Evolutionary conservation across 2,797 vertebrate species (phyloP).

Genomic region (Mycteria americana): DNA sequence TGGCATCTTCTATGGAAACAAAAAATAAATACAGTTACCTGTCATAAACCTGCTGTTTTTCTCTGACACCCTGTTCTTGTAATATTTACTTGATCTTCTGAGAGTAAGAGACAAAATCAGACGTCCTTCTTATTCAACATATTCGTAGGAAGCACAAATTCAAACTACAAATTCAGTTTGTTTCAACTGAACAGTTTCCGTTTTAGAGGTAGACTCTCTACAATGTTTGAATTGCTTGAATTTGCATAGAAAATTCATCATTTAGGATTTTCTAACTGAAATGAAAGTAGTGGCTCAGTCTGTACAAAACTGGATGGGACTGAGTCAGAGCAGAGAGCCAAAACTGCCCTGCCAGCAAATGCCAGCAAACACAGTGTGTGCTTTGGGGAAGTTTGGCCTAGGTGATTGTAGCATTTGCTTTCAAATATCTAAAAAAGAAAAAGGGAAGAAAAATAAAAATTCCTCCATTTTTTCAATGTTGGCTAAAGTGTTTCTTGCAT

Average conservation of each 20-base stretch:
- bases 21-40: not conserved
- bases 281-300: not conserved
- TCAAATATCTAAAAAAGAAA: not conserved
- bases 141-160: not conserved
- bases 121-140: not conserved
- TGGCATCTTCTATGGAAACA: not conserved
- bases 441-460: not conserved
- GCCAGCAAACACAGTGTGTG: not conserved
- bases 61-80: not conserved
- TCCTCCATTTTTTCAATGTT: not conserved
- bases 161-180: not conserved
- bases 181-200: not conserved
- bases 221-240: not conserved
- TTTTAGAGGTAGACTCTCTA: not conserved
- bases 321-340: not conserved
- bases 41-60: not conserved
- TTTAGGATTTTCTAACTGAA: not conserved
- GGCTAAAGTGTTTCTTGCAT: not conserved
- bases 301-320: not conserved
- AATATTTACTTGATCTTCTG: not conserved
- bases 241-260: not conserved
- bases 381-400: not conserved
- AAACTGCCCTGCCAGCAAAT: not conserved
- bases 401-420: not conserved
- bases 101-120: not conserved